phyloP scores from a whole-genome alignment of 2,888 invertebrate species.

The Frankliniella intonsa region DNA sequence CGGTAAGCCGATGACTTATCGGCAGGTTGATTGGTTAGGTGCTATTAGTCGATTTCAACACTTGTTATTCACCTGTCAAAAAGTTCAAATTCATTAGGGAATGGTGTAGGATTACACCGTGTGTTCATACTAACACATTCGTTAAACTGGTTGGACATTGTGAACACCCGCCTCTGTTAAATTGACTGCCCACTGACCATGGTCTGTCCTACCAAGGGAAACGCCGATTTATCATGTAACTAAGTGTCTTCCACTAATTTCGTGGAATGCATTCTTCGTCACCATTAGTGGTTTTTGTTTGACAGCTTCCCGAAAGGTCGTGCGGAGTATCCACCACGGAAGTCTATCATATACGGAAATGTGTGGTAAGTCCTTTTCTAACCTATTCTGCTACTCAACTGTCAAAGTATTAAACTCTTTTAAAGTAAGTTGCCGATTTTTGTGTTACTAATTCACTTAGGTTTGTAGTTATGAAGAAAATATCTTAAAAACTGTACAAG shows the following conservation, averaged over 20 bases:
- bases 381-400: neutral
- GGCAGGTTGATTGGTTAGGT: too few species aligned
- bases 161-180: too few species aligned
- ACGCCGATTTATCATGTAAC: too few species aligned
- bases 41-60: too few species aligned
- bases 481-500: neutral
- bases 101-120: too few species aligned
- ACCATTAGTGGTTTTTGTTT: neutral
- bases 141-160: too few species aligned
- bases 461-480: neutral
- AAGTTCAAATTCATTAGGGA: too few species aligned
- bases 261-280: too few species aligned
- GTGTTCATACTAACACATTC: too few species aligned
- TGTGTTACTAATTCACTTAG: neutral
- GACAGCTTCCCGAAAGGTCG: neutral
- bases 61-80: too few species aligned
- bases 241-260: too few species aligned
- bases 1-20: too few species aligned
- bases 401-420: neutral
- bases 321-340: neutral
- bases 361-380: constrained; percentile 7
- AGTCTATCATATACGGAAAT: neutral
- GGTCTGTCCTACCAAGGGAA: neutral
- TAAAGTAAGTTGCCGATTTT: neutral
- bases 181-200: neutral